phyloP scores from a whole-genome alignment of 2,888 invertebrate species.

The Drosophila niveifrons region DNA sequence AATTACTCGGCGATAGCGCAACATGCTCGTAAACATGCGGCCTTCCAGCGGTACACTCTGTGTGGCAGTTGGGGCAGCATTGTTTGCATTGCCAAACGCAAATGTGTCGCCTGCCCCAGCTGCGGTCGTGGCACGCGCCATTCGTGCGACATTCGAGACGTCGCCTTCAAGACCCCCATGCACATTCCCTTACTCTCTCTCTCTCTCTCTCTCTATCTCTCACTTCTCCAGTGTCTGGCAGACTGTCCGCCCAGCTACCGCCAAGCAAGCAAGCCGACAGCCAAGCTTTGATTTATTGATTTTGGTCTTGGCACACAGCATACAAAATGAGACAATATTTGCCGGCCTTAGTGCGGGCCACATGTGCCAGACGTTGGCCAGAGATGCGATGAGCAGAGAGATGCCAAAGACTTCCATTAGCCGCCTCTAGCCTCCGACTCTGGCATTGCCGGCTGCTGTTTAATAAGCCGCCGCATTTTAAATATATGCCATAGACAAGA shows the following conservation, averaged over 20 bases:
- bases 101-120: conserved; percentile 62
- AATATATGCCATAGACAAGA: conserved; percentile 55
- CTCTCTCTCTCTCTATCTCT: not conserved
- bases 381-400: not conserved
- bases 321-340: conserved; percentile 82
- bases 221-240: not conserved
- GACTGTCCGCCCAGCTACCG: conserved; percentile 1
- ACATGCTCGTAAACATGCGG: conserved; percentile 29
- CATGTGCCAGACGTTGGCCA: conserved; percentile 47
- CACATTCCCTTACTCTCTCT: not conserved
- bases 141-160: conserved; percentile 67
- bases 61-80: conserved; percentile 28
- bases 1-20: conserved; percentile 23
- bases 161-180: conserved; percentile 52
- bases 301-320: conserved; percentile 70
- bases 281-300: conserved; percentile 80
- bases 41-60: conserved; percentile 52
- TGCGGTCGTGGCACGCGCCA: conserved; percentile 64
- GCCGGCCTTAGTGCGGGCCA: conserved; percentile 47
- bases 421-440: conserved; percentile 7
- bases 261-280: conserved; percentile 23
- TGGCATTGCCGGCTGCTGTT: conserved; percentile 37
- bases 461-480: conserved; percentile 71
- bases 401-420: conserved; percentile 55
- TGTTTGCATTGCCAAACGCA: conserved; percentile 77